Conservation (phyloP, 2,797 vertebrate species). For the Gallinago solitaria region DNA sequence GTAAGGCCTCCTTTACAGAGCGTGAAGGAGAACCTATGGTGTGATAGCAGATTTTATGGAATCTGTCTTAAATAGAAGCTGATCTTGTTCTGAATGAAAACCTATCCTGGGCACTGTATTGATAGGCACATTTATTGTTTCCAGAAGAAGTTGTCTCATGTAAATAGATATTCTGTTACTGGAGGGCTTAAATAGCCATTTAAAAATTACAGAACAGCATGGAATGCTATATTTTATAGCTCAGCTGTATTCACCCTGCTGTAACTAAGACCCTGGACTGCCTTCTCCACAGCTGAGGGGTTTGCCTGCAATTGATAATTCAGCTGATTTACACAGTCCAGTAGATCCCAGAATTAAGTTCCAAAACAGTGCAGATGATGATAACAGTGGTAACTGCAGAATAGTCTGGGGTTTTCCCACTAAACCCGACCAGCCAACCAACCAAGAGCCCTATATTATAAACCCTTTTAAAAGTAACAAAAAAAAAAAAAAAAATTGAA, state of each 20-base stretch:
- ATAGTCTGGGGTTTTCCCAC: fast-evolving
- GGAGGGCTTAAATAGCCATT: not conserved
- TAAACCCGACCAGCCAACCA: not conserved
- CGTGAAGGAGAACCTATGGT: not conserved
- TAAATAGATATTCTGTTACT: slow-evolving; percentile 54
- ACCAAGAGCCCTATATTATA: not conserved
- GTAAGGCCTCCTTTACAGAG: not conserved
- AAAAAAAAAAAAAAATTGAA: not conserved
- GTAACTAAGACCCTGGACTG: not conserved
- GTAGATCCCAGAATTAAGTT: not conserved
- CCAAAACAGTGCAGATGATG: not conserved
- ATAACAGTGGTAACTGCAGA: not conserved
- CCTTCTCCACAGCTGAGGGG: not conserved
- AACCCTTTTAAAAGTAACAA: not conserved
- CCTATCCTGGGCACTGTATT: not conserved
- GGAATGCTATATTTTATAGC: slow-evolving; percentile 11
- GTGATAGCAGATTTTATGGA: not conserved
- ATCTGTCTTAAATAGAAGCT: slow-evolving; percentile 17
- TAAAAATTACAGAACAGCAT: not conserved
- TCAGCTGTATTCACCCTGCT: not conserved
- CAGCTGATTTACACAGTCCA: not conserved
- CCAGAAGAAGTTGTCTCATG: slow-evolving; percentile 31
- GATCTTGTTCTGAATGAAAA: slow-evolving; percentile 21
- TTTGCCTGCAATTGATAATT: not conserved
- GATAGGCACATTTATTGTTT: slow-evolving; percentile 58